phyloP scores from a whole-genome alignment of 2,797 vertebrate species.

The Zalophus californianus region DNA sequence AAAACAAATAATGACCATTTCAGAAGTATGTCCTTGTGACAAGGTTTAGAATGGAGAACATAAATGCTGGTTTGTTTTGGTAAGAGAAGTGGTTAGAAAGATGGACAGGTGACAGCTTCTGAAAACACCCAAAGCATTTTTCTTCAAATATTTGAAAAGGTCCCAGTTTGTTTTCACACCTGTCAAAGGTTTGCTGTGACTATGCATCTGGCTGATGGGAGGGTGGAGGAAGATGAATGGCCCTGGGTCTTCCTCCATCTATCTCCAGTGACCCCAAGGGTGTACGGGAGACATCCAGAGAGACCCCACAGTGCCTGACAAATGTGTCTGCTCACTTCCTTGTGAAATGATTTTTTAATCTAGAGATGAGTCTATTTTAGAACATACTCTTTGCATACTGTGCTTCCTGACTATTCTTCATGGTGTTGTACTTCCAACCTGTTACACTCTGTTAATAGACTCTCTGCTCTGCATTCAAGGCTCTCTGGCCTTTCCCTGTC shows the following conservation, averaged over 20 bases:
- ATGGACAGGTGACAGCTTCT: not conserved
- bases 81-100: conserved; percentile 39
- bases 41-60: not conserved
- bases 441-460: not conserved
- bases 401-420: not conserved
- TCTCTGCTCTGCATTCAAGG: not conserved
- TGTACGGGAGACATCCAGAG: not conserved
- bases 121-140: not conserved
- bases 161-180: not conserved
- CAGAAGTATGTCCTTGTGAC: not conserved
- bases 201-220: accelerated
- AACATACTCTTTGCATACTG: not conserved
- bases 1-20: not conserved
- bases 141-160: not conserved
- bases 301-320: not conserved
- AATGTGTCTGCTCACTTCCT: not conserved
- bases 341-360: not conserved
- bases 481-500: not conserved
- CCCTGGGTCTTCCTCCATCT: not conserved
- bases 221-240: accelerated
- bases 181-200: not conserved
- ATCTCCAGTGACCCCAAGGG: not conserved
- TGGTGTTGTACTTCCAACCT: not conserved
- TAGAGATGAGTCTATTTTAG: not conserved
- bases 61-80: not conserved